phyloP scores from a whole-genome alignment of 2,888 invertebrate genomes.

The Leuctra nigra region DNA sequence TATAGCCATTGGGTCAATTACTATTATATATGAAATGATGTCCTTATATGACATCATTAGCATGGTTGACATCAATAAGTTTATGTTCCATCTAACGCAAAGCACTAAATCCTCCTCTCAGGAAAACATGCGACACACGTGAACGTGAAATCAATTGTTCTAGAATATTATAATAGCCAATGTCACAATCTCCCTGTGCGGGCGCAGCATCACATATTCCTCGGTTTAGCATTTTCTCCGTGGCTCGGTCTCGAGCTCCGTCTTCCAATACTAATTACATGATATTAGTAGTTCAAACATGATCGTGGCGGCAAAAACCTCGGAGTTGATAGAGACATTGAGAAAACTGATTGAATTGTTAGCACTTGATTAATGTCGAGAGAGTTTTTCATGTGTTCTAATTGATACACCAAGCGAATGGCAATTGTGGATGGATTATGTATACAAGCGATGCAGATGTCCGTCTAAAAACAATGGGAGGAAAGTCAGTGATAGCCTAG shows the following conservation, averaged over 20 bases:
- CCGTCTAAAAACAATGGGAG: not conserved
- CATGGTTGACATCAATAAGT: too few relatives aligned
- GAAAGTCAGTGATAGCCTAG: too few relatives aligned
- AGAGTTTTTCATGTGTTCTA: not conserved
- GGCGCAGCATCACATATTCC: too few relatives aligned
- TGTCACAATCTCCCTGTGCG: not conserved
- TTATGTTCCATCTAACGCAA: too few relatives aligned
- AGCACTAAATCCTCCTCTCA: too few relatives aligned
- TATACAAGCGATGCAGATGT: not conserved
- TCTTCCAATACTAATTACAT: constrained; percentile 1
- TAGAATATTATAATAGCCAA: not conserved
- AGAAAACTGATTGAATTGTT: constrained; percentile 9
- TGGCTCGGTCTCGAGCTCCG: too few relatives aligned
- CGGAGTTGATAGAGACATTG: constrained; percentile 8
- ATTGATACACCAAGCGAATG: constrained; percentile 3
- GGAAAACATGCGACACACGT: too few relatives aligned
- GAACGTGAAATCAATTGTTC: too few relatives aligned
- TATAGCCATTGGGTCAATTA: too few relatives aligned
- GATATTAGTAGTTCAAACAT: constrained; percentile 15
- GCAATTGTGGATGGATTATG: not conserved
- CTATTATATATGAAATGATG: too few relatives aligned
- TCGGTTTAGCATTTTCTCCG: not conserved
- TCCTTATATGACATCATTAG: too few relatives aligned
- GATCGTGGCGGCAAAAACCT: not conserved
- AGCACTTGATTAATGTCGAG: constrained; percentile 7